A percentile compares a stretch with the other conserved stretches of the same genome.
These are phyloP conservation scores for Esox niger DNA, from an alignment of 2,113 vertebrate genomes.

Conservation along the genomic window DNA sequence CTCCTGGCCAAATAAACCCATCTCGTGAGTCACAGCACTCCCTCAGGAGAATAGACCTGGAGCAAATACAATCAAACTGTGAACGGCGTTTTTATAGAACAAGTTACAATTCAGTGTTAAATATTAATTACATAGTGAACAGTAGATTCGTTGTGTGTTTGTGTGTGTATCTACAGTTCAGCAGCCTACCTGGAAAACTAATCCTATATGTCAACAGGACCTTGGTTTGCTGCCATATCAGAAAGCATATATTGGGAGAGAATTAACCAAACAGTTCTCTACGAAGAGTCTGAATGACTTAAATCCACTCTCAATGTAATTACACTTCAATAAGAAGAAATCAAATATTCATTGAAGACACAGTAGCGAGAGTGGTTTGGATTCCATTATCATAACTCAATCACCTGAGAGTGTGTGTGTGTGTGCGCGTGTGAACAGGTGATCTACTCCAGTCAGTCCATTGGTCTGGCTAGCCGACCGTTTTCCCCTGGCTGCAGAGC, in stretches of 20 bases:
- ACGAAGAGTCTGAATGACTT: constrained; percentile 20
- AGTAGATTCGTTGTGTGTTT: constrained; percentile 32
- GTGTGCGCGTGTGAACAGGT: no score
- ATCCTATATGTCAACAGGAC: constrained; percentile 38
- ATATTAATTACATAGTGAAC: constrained; percentile 45
- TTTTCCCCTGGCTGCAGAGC: not conserved
- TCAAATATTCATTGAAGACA: constrained; percentile 18
- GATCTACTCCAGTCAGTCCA: not conserved
- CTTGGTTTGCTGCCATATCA: constrained; percentile 14
- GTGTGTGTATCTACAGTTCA: constrained; percentile 46
- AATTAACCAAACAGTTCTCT: constrained; percentile 25
- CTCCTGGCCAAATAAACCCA: constrained; percentile 54
- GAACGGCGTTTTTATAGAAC: constrained; percentile 2
- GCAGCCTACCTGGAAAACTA: constrained; percentile 43
- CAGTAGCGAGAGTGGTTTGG: not conserved
- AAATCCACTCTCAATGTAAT: constrained; percentile 22
- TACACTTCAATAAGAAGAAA: constrained; percentile 37
- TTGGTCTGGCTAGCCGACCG: not conserved
- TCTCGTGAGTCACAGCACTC: not conserved
- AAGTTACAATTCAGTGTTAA: constrained; percentile 42
- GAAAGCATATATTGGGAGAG: constrained; percentile 23
- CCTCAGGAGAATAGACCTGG: not conserved
- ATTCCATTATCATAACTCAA: no score
- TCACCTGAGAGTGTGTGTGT: no score
- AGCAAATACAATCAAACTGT: not conserved